Evolutionary conservation across 2,888 invertebrate genomes (phyloP).

Genomic region (Spodoptera picta): DNA sequence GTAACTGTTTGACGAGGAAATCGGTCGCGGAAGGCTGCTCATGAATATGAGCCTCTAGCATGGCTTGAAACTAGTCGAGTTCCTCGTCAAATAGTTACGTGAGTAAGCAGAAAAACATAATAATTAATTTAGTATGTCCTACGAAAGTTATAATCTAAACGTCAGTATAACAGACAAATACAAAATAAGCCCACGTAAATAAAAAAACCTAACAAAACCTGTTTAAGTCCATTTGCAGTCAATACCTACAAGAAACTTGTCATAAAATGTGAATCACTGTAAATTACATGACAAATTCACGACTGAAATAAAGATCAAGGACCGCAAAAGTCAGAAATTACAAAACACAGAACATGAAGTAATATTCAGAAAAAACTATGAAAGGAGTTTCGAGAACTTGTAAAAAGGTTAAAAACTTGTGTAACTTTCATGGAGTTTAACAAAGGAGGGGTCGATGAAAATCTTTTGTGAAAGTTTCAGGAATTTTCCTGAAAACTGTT

Average conservation of each 20-base stretch:
- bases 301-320: conserved; percentile 7
- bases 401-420: conserved; percentile 47
- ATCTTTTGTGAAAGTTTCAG: conserved; percentile 54
- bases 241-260: neutral
- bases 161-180: no score
- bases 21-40: no score
- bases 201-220: no score
- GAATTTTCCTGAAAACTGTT: conserved; percentile 51
- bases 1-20: no score
- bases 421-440: conserved; percentile 44
- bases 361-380: conserved; percentile 45
- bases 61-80: no score
- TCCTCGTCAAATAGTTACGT: no score
- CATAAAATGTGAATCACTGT: conserved; percentile 2
- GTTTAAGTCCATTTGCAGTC: no score
- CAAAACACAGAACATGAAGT: conserved; percentile 33
- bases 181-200: no score
- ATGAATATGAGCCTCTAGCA: no score
- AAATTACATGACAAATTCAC: conserved; percentile 13
- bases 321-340: conserved; percentile 22
- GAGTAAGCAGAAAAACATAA: no score
- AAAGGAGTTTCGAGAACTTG: conserved; percentile 46
- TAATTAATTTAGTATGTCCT: no score
- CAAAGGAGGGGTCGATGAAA: conserved; percentile 54
- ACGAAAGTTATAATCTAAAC: no score